phyloP scores from a whole-genome alignment of 2,888 invertebrate species.

The Prenolepis imparis region DNA sequence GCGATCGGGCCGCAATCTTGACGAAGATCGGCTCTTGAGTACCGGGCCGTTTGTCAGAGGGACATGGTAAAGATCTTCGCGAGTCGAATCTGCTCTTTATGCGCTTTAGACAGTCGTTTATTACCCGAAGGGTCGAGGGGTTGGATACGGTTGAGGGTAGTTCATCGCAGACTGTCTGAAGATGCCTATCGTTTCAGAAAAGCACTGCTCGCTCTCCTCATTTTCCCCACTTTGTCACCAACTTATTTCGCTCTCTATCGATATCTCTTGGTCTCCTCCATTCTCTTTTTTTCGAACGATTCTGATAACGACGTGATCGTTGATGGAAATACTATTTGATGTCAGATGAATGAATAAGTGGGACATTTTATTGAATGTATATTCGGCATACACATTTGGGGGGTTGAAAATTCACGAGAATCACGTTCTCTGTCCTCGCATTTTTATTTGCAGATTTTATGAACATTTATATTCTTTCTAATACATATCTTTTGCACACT shows the following conservation, averaged over 20 bases:
- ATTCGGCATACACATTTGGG: neutral
- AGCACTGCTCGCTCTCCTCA: constrained; percentile 11
- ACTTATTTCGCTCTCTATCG: constrained; percentile 37
- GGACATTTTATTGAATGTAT: constrained; percentile 16
- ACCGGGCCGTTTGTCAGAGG: constrained; percentile 61
- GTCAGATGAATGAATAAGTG: constrained; percentile 9
- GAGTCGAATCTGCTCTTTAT: constrained; percentile 53
- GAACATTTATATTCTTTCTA: neutral
- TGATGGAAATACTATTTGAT: constrained; percentile 37
- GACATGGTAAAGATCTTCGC: constrained; percentile 53
- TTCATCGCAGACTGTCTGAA: constrained; percentile 59
- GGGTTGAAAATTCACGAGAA: neutral
- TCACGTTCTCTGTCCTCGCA: neutral
- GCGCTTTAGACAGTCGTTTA: constrained; percentile 62
- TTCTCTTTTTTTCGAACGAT: neutral
- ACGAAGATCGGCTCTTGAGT: constrained; percentile 59
- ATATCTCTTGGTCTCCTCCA: neutral
- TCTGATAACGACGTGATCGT: constrained; percentile 34
- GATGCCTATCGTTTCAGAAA: constrained; percentile 62
- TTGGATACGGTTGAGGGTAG: constrained; percentile 57
- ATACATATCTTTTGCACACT: neutral
- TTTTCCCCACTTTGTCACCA: constrained; percentile 40
- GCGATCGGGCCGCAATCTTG: constrained; percentile 49
- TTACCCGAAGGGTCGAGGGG: constrained; percentile 58
- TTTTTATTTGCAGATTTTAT: constrained; percentile 9